phyloP scores from a whole-genome alignment of 2,113 vertebrate genomes.

The Calyptomena viridis region DNA sequence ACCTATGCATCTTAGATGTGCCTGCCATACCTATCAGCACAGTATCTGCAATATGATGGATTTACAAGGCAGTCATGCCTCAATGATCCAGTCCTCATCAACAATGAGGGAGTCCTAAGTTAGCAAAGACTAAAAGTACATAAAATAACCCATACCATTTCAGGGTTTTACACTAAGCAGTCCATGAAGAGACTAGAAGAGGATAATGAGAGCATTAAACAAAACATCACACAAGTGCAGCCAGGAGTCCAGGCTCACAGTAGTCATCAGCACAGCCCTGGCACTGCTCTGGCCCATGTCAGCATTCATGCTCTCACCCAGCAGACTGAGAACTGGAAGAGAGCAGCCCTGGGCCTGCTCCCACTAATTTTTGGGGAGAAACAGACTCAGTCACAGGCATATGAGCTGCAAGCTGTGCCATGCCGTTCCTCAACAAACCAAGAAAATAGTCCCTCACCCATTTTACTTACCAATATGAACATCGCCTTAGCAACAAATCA shows the following conservation, averaged over 20 bases:
- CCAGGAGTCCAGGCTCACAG: neutral
- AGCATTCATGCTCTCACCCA: fast-evolving
- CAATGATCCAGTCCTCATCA: neutral
- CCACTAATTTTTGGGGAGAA: neutral
- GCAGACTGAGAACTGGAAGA: fast-evolving
- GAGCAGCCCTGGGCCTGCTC: neutral
- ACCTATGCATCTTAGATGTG: neutral
- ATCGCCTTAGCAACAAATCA: neutral
- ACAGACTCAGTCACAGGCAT: neutral
- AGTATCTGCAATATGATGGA: neutral
- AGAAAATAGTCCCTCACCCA: neutral
- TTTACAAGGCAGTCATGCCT: neutral
- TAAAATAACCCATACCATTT: fast-evolving
- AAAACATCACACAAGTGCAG: fast-evolving
- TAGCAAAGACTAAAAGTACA: neutral
- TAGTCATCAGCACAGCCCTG: fast-evolving
- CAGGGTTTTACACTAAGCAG: neutral
- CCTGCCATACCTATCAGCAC: neutral
- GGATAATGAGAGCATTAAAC: neutral
- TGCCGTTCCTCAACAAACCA: neutral
- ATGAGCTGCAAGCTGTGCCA: neutral
- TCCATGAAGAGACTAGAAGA: neutral
- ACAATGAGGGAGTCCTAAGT: neutral
- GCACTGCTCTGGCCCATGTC: neutral
- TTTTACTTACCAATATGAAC: neutral